Conservation (phyloP, 53 echinoderm and acorn worm genomes). For the Zoroaster sp. region DNA sequence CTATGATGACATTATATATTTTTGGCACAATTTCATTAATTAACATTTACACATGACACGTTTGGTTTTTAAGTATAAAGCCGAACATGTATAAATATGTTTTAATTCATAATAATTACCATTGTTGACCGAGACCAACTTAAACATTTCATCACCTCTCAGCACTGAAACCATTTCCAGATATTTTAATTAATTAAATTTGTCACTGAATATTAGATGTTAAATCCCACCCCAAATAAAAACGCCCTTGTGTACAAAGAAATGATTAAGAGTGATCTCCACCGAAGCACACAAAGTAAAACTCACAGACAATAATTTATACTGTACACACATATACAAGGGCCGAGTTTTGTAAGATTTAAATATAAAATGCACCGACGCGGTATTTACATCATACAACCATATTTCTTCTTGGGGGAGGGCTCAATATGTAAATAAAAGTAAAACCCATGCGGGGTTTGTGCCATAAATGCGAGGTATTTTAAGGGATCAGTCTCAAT, state of each 20-base stretch:
- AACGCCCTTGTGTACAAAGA: neutral
- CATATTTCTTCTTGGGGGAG: neutral
- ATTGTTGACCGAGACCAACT: no score
- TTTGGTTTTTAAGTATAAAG: neutral
- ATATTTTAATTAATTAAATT: no score
- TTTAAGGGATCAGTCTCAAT: neutral
- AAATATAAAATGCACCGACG: neutral
- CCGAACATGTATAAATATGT: neutral
- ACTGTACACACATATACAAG: neutral
- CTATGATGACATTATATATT: slow-evolving; percentile 1
- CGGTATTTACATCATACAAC: neutral
- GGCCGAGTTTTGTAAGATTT: neutral
- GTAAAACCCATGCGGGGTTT: neutral
- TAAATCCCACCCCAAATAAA: neutral
- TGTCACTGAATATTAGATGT: no score
- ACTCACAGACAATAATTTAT: neutral
- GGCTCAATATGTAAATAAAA: neutral
- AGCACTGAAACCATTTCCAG: no score
- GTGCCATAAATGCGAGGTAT: neutral
- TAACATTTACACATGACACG: neutral
- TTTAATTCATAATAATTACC: neutral
- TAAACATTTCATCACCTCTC: no score
- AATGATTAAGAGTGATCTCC: neutral
- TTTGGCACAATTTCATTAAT: slow-evolving; percentile 27
- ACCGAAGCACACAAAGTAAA: neutral